Conservation (phyloP, 2,888 invertebrate genomes). For the Xanthia icteritia region DNA sequence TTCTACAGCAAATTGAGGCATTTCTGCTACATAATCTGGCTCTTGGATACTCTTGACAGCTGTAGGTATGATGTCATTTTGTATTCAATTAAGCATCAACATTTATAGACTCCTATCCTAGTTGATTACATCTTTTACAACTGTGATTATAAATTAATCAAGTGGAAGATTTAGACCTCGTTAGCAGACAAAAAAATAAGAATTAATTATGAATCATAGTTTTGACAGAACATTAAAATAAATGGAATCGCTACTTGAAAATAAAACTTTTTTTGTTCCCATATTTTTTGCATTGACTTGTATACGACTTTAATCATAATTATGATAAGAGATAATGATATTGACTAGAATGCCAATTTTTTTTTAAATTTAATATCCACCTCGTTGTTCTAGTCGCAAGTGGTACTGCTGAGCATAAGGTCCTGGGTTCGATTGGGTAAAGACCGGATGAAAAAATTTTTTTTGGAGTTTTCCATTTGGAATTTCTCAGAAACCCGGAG, state of each 20-base stretch:
- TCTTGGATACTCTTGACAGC: not conserved
- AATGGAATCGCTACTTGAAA: conserved; percentile 55
- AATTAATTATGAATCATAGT: conserved; percentile 46
- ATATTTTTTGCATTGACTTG: conserved; percentile 33
- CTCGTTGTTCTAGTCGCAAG: too few species aligned
- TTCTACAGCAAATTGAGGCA: not conserved
- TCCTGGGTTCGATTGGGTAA: too few species aligned
- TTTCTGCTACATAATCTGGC: not conserved
- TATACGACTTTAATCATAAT: not conserved
- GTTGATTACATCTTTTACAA: conserved; percentile 50
- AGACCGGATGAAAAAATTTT: too few species aligned
- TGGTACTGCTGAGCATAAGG: too few species aligned
- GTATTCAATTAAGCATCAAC: conserved; percentile 25
- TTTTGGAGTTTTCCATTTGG: too few species aligned
- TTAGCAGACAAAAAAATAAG: conserved; percentile 47
- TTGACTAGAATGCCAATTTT: too few species aligned
- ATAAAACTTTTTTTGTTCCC: conserved; percentile 25
- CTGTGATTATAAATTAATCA: conserved; percentile 52
- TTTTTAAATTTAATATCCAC: too few species aligned
- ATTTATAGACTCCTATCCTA: conserved; percentile 42
- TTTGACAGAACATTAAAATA: conserved; percentile 52
- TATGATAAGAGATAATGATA: too few species aligned
- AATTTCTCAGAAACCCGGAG: too few species aligned
- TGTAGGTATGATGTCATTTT: not conserved
- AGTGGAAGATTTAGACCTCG: conserved; percentile 46